These are phyloP conservation scores for Drosophila carrolli DNA, from an alignment of 1,140 invertebrate genomes.

Conservation along the genomic window DNA sequence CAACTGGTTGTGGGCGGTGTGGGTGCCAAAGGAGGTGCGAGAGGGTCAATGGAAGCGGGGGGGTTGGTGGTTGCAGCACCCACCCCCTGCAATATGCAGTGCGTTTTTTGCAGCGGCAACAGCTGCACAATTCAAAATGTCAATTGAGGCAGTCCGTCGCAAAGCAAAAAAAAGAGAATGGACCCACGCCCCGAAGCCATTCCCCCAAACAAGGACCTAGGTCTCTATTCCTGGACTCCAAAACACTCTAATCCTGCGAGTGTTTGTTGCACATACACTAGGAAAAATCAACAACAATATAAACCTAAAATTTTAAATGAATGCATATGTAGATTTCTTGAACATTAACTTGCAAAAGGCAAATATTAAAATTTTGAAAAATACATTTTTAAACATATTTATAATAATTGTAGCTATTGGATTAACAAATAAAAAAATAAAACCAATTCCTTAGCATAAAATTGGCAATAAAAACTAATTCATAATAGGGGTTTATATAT, in stretches of 20 bases:
- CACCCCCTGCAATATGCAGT: conserved; percentile 45
- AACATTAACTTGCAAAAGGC: too few relatives aligned
- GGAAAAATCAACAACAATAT: not conserved
- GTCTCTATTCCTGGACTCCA: conserved; percentile 38
- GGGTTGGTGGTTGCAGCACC: not conserved
- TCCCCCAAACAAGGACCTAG: conserved; percentile 27
- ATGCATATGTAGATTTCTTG: too few relatives aligned
- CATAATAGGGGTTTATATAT: too few relatives aligned
- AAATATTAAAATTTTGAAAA: too few relatives aligned
- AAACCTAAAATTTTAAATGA: too few relatives aligned
- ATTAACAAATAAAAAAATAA: too few relatives aligned
- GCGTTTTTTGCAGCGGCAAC: conserved; percentile 66
- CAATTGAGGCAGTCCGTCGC: conserved; percentile 72
- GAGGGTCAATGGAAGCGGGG: too few relatives aligned
- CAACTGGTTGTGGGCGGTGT: conserved; percentile 10
- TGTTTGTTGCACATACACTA: conserved; percentile 13
- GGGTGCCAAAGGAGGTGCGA: not conserved
- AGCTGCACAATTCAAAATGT: conserved; percentile 81
- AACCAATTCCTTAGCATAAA: too few relatives aligned
- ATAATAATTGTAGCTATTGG: too few relatives aligned
- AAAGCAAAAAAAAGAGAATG: conserved; percentile 32
- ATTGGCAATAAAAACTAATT: too few relatives aligned
- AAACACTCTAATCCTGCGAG: conserved; percentile 36
- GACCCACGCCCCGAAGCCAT: conserved; percentile 31
- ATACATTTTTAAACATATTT: too few relatives aligned